Percentiles rank a stretch among this genome's conserved stretches.
These are phyloP conservation scores for Linnaemya vulpina DNA, from an alignment of 2,888 invertebrate genomes.

Conservation along the genomic window DNA sequence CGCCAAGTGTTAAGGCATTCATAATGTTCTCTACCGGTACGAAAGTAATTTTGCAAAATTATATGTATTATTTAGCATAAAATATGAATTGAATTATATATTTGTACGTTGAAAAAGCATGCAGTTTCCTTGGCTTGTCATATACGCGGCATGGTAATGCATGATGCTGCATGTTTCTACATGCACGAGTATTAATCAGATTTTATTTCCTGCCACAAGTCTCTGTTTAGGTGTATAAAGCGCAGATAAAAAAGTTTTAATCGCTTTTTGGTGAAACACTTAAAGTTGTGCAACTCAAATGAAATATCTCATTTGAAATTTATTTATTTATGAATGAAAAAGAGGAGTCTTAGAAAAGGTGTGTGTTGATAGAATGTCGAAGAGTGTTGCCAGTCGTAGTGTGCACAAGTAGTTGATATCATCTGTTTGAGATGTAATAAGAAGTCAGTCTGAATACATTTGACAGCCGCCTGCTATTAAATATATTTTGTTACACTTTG, in stretches of 20 bases:
- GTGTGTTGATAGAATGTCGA: too few species aligned
- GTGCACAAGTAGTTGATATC: too few species aligned
- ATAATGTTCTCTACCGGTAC: background rate
- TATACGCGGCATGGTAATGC: background rate
- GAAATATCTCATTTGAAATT: slow-evolving; percentile 19
- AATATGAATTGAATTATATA: slow-evolving; percentile 14
- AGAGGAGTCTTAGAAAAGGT: background rate
- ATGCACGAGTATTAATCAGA: background rate
- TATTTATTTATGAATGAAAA: background rate
- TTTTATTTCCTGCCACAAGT: background rate
- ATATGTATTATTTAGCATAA: slow-evolving; percentile 8
- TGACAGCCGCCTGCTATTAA: too few species aligned
- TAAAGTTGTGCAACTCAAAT: background rate
- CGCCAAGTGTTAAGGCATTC: background rate
- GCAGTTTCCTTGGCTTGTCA: slow-evolving; percentile 24
- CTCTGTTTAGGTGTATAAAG: background rate
- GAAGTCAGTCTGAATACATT: too few species aligned
- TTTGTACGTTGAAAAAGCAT: background rate
- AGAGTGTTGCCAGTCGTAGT: too few species aligned
- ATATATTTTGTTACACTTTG: too few species aligned
- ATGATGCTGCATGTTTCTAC: too few species aligned
- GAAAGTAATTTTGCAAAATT: background rate
- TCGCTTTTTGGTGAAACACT: slow-evolving; percentile 21
- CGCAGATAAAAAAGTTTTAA: slow-evolving; percentile 28
- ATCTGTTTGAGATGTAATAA: too few species aligned